Evolutionary conservation across 2,113 vertebrate genomes (phyloP), one percentile per base, ranked within the genome.

Genomic region (Aleadryas rufinucha): DNA sequence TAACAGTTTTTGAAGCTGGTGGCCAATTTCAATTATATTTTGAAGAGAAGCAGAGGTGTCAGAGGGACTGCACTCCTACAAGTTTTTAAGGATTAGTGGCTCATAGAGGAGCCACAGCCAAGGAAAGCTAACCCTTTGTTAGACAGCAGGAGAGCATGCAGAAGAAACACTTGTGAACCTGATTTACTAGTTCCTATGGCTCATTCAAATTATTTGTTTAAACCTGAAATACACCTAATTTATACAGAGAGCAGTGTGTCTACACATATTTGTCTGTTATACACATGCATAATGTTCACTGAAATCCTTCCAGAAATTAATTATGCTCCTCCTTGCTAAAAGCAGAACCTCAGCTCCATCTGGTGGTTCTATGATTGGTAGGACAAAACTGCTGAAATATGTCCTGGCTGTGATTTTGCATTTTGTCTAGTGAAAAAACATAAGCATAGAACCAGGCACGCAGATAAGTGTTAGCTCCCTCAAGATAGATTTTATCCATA

Each of bases 311-410:
- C 71, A 93, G 33, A 95, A 82, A 88, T 52, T 61, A 80, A 85
- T 88, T 66, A 83, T 53, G 6, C 39, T 95, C 18, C 9, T 45
- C n/a, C 27, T 92, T 70, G 35, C 64, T 65, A 57, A 94, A 96
- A 94, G 81, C 85, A 89, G 93, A 95, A 95, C 96, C 91, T 56
- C 90, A 97, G 97, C 97, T 97, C 98, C 98, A 98, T 84, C 97
- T 98, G 96, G 88, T 98, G 98, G 98, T 31, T 93, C 45, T 77
- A n/a, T 41, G 71, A 61, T 59, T 87, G 45, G 6, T 20, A 64
- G 63, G 21, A 35, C 16, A 50, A 70, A 71, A 53, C 64, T 81
- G 28, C 41, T 49, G n/a, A 54, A 86, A 37, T 44, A 7, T 0
- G 1, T 30, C 14, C 39, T 52, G 5, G 26, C 66, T 59, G 54